A percentile compares a stretch with the other conserved stretches of the same genome.
phyloP scores from a whole-genome alignment of 2,797 vertebrate genomes.

The Eurystomus glaucurus region DNA sequence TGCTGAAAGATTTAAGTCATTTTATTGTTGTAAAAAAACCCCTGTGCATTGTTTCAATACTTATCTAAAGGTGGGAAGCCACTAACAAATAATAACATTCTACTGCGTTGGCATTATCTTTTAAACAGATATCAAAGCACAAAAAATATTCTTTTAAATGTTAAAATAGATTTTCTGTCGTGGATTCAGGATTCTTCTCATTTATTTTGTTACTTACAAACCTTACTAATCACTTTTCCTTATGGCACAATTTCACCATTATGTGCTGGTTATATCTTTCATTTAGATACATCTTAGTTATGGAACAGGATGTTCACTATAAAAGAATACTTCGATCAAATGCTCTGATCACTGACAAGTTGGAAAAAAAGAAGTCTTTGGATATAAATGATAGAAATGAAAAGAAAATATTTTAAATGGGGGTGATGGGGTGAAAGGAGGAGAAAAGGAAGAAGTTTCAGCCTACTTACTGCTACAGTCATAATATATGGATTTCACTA shows the following conservation, averaged over 20 bases:
- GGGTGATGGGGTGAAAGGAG: not conserved
- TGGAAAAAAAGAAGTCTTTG: not conserved
- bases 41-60: not conserved
- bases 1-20: not conserved
- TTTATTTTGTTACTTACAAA: not conserved
- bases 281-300: not conserved
- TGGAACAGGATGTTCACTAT: not conserved
- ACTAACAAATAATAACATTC: not conserved
- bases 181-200: not conserved
- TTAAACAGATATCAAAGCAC: constrained; percentile 34
- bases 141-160: constrained; percentile 1
- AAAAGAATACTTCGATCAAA: constrained; percentile 57
- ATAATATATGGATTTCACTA: not conserved
- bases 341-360: not conserved
- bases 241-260: not conserved
- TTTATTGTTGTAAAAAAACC: constrained; percentile 15
- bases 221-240: not conserved
- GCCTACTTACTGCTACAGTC: constrained; percentile 16
- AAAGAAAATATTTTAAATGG: constrained; percentile 29
- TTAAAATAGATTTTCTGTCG: constrained; percentile 17
- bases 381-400: not conserved
- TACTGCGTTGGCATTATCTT: not conserved
- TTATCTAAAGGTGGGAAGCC: constrained; percentile 7
- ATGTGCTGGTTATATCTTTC: not conserved
- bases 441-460: not conserved